Percentiles rank a stretch among this genome's conserved stretches.
These are phyloP conservation scores for Tupaia chinensis DNA, from an alignment of 2,113 vertebrate species.

Conservation along the genomic window DNA sequence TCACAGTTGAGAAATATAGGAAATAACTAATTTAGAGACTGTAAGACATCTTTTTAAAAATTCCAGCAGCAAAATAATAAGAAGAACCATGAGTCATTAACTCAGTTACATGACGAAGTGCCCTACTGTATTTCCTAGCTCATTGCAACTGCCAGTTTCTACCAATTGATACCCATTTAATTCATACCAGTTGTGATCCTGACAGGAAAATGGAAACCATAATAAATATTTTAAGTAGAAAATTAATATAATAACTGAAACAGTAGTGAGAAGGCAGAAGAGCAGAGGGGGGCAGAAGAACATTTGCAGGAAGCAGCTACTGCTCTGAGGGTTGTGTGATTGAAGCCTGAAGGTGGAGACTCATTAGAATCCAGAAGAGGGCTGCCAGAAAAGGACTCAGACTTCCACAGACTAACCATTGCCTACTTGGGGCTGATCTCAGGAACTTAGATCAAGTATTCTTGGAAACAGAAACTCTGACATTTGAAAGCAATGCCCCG, in stretches of 20 bases:
- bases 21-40: background rate
- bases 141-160: background rate
- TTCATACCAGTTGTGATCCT: background rate
- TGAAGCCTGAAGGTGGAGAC: background rate
- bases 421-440: background rate
- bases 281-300: background rate
- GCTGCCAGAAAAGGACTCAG: background rate
- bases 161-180: background rate
- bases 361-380: background rate
- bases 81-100: background rate
- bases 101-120: background rate
- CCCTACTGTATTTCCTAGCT: rapidly evolving
- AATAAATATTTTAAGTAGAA: background rate
- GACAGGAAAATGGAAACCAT: background rate
- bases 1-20: background rate
- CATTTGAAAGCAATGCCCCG: background rate
- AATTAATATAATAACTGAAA: background rate
- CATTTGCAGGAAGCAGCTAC: background rate
- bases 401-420: background rate
- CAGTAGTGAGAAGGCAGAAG: background rate
- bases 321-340: background rate
- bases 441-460: background rate
- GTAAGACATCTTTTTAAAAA: background rate
- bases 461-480: background rate
- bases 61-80: background rate